These are phyloP conservation scores for Poeciliopsis presidionis DNA, from an alignment of 2,797 vertebrate genomes.

Conservation along the genomic window DNA sequence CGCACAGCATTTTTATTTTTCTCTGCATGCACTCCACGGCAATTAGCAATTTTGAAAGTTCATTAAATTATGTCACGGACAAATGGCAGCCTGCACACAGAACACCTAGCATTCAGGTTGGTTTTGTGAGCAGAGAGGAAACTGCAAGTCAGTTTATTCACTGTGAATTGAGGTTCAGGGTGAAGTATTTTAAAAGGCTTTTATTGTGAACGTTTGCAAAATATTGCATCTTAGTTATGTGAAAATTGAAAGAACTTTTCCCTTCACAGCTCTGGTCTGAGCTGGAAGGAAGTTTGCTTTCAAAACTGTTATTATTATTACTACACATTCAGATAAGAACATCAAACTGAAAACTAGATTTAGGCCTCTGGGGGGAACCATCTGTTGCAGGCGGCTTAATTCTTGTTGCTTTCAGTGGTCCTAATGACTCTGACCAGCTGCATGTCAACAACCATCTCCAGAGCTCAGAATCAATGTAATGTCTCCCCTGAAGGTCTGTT, in stretches of 20 bases:
- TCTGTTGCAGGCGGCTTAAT: slow-evolving; percentile 6
- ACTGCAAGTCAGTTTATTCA: not conserved
- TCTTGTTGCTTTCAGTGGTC: not conserved
- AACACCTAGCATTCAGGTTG: not conserved
- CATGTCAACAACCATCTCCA: not conserved
- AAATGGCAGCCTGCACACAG: not conserved
- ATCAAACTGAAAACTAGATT: not conserved
- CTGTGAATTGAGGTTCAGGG: not conserved
- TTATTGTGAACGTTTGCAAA: not conserved
- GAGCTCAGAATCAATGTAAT: slow-evolving; percentile 3
- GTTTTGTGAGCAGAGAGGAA: not conserved
- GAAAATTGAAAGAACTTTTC: not conserved
- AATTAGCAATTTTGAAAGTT: not conserved
- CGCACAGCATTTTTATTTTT: not conserved
- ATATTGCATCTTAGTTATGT: not conserved
- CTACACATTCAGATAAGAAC: not conserved
- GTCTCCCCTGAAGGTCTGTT: not conserved
- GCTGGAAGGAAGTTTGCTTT: not conserved
- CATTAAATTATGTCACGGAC: not conserved
- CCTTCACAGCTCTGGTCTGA: not conserved
- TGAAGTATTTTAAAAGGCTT: not conserved
- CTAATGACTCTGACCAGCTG: not conserved
- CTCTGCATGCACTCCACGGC: not conserved
- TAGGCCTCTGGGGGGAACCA: not conserved
- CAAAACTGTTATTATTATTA: not conserved